Evolutionary conservation across 1,140 invertebrate genomes (phyloP).

Genomic region (Cardiocondyla obscurior): DNA sequence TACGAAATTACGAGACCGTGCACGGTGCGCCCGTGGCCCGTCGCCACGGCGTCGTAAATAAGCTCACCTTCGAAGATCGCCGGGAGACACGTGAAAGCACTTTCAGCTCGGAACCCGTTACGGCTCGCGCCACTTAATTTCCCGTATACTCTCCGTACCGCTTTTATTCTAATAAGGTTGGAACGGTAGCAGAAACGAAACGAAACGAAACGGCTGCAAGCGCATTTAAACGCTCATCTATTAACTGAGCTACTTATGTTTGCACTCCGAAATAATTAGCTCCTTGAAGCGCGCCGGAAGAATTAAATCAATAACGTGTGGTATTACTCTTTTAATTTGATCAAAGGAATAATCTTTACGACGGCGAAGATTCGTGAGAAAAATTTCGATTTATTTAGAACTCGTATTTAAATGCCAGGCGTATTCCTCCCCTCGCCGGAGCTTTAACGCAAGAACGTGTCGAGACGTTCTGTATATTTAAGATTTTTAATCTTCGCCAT

Average conservation of each 20-base stretch:
- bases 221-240: conserved; percentile 36
- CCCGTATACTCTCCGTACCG: background rate
- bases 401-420: background rate
- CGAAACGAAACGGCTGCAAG: conserved; percentile 11
- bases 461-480: background rate
- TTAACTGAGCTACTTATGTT: conserved; percentile 32
- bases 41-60: conserved; percentile 58
- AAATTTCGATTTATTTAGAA: background rate
- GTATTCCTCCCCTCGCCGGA: too few species aligned
- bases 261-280: conserved; percentile 27
- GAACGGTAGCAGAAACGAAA: background rate
- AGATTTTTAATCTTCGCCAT: conserved; percentile 2
- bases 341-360: background rate
- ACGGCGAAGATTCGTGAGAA: background rate
- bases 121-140: conserved; percentile 41
- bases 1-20: conserved; percentile 59
- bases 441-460: background rate
- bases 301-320: background rate
- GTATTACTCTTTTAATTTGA: background rate
- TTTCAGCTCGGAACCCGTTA: conserved; percentile 29
- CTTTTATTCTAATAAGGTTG: conserved; percentile 54
- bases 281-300: background rate
- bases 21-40: background rate
- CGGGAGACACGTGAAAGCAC: conserved; percentile 50
- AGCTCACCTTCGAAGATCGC: conserved; percentile 55